Evolutionary conservation across 2,797 vertebrate species (phyloP).

Genomic region (Podarcis lilfordi): DNA sequence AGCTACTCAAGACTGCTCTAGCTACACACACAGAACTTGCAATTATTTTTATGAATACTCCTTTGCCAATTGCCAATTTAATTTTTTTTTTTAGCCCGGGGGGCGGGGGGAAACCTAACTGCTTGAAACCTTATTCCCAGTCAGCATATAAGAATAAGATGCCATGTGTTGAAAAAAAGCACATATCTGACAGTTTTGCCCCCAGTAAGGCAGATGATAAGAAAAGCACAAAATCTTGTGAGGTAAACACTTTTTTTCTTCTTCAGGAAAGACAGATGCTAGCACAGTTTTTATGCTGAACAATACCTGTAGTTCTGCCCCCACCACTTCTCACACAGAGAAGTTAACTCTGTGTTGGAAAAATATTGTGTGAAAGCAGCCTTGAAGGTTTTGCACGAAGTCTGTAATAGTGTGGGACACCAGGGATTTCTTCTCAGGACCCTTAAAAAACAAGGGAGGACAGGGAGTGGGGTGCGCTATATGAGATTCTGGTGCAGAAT

Average conservation of each 20-base stretch:
- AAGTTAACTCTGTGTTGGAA: background rate
- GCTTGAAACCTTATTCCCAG: slow-evolving; percentile 37
- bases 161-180: slow-evolving; percentile 19
- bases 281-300: background rate
- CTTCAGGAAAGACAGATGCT: background rate
- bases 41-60: slow-evolving; percentile 60
- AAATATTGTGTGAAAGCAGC: background rate
- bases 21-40: slow-evolving; percentile 41
- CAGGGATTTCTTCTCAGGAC: too few relatives aligned
- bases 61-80: slow-evolving; percentile 52
- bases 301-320: background rate
- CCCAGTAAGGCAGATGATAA: slow-evolving; percentile 20
- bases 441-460: background rate
- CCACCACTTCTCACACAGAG: background rate
- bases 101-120: slow-evolving; percentile 20
- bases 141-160: slow-evolving; percentile 49
- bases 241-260: background rate
- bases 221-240: background rate
- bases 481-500: background rate
- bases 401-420: background rate
- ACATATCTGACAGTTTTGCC: slow-evolving; percentile 11
- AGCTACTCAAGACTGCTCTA: slow-evolving; percentile 52
- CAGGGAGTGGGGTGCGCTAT: too few relatives aligned
- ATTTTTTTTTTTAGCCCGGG: slow-evolving; percentile 1
- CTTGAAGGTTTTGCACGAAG: background rate